phyloP scores from a whole-genome alignment of 2,797 vertebrate genomes.

The Salmo trutta region DNA sequence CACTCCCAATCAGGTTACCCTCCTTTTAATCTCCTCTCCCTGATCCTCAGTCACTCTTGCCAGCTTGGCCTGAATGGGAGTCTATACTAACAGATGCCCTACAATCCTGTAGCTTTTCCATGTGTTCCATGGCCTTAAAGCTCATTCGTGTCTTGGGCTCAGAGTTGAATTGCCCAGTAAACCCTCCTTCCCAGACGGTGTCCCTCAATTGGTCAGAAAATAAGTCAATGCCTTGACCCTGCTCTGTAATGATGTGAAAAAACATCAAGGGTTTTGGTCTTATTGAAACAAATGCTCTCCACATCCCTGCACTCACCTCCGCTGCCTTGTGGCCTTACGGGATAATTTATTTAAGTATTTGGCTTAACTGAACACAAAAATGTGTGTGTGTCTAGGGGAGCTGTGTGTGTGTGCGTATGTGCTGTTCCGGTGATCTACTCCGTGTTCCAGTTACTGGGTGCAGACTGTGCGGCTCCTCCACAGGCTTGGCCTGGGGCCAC shows the following conservation, averaged over 20 bases:
- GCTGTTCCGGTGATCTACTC: conserved; percentile 49
- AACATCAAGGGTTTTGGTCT: background rate
- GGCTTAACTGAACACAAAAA: conserved; percentile 37
- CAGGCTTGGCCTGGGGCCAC: conserved; percentile 76
- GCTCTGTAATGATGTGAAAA: conserved; percentile 6
- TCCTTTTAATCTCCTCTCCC: conserved; percentile 31
- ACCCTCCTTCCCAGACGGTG: background rate
- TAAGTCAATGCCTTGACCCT: conserved; percentile 13
- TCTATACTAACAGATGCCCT: conserved; percentile 9
- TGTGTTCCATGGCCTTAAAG: background rate
- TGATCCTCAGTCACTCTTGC: conserved; percentile 26
- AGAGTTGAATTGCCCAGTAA: background rate
- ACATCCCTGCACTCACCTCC: conserved; percentile 21
- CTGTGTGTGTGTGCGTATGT: conserved; percentile 18
- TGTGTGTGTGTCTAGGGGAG: conserved; percentile 21
- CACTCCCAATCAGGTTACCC: conserved; percentile 42
- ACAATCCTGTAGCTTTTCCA: background rate
- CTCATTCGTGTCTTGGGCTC: background rate
- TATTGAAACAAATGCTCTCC: conserved; percentile 21
- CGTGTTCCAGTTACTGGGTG: conserved; percentile 78
- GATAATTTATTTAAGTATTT: conserved; percentile 38
- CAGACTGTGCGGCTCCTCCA: conserved; percentile 81
- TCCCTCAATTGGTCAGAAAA: conserved; percentile 19
- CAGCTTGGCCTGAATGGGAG: conserved; percentile 1
- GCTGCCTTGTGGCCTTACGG: conserved; percentile 1